phyloP scores from a whole-genome alignment of 2,888 invertebrate genomes.

The Cantharis flavilabris region DNA sequence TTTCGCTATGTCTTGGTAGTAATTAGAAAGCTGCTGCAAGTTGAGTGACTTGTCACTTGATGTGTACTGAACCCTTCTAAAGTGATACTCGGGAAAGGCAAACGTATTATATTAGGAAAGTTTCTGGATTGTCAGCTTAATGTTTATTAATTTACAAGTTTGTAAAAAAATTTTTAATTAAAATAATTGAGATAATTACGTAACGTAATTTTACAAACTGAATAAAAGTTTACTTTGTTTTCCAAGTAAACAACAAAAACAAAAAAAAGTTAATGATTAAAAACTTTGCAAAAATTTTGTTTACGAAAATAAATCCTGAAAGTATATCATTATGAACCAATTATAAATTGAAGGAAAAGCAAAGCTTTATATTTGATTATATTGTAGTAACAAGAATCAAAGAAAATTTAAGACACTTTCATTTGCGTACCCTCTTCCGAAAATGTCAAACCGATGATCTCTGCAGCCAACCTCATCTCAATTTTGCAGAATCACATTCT shows the following conservation, averaged over 20 bases:
- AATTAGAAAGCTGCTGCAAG: not conserved
- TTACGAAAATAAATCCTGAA: not conserved
- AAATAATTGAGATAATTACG: not conserved
- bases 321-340: not conserved
- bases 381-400: constrained; percentile 38
- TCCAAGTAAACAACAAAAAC: not conserved
- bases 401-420: constrained; percentile 40
- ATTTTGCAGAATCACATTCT: constrained; percentile 38
- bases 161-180: not conserved
- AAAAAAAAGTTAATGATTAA: not conserved
- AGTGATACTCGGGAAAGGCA: not conserved
- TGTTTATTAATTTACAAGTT: not conserved
- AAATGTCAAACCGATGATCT: constrained; percentile 35
- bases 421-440: constrained; percentile 38
- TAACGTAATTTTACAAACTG: not conserved
- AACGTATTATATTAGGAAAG: not conserved
- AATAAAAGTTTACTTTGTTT: not conserved
- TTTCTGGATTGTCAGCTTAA: not conserved
- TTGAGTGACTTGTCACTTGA: not conserved
- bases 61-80: not conserved
- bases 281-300: not conserved
- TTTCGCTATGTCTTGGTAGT: not conserved
- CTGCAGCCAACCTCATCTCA: constrained; percentile 28
- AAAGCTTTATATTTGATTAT: constrained; percentile 34
- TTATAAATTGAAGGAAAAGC: not conserved